A percentile compares a stretch with the other conserved stretches of the same genome.
Evolutionary conservation across 2,113 vertebrate species (phyloP).

Genomic region (Dasyprocta punctata): DNA sequence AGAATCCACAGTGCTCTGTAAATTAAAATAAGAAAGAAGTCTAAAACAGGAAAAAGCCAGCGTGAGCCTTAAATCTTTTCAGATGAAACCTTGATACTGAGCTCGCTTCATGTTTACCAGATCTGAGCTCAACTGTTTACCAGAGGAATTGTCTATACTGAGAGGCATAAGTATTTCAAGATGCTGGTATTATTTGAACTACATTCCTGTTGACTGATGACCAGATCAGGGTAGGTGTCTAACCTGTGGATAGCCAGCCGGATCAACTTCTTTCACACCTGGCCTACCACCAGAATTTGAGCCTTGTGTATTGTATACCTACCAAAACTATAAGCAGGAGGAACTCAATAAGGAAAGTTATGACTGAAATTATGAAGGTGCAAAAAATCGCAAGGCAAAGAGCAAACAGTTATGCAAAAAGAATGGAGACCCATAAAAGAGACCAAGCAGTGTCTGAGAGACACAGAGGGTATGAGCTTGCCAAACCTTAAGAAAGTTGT

Average conservation of each 20-base stretch:
- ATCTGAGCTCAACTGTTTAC: not conserved
- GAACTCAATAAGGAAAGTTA: not conserved
- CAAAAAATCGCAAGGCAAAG: not conserved
- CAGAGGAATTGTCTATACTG: not conserved
- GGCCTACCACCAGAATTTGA: not conserved
- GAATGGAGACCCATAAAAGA: not conserved
- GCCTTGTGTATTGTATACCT: not conserved
- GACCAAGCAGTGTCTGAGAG: not conserved
- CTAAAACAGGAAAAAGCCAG: not conserved
- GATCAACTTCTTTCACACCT: not conserved
- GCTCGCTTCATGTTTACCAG: not conserved
- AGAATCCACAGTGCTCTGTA: not conserved
- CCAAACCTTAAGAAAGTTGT: not conserved
- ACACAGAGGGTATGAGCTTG: not conserved
- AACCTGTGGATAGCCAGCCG: not conserved
- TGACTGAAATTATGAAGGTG: not conserved
- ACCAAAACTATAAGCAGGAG: not conserved
- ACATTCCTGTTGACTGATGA: not conserved
- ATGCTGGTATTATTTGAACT: fast-evolving
- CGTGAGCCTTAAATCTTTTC: not conserved
- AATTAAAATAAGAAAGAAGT: not conserved
- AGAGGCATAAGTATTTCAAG: not conserved
- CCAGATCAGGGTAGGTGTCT: not conserved
- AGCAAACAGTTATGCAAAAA: not conserved
- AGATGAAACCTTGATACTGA: not conserved